These are phyloP conservation scores for Fissipunctia ypsillon DNA, from an alignment of 2,888 invertebrate species.

Conservation along the genomic window DNA sequence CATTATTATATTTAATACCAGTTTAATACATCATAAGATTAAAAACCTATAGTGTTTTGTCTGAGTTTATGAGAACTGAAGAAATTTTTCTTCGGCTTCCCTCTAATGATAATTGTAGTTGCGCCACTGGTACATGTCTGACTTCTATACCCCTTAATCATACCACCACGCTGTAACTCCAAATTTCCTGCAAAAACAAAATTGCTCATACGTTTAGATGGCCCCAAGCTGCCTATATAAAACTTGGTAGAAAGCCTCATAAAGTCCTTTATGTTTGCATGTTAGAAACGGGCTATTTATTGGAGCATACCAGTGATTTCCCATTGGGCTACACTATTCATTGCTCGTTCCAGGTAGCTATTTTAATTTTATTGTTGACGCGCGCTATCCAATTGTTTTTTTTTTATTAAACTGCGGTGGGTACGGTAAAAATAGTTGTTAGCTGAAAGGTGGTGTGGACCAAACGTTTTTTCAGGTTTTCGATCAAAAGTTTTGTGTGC, in stretches of 20 bases:
- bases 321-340: slow-evolving; percentile 63
- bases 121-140: no score
- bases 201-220: slow-evolving; percentile 11
- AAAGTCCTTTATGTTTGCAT: slow-evolving; percentile 64
- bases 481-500: not conserved
- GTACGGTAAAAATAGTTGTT: slow-evolving; percentile 17
- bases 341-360: slow-evolving; percentile 57
- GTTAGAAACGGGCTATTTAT: slow-evolving; percentile 61
- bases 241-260: slow-evolving; percentile 44
- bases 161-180: not conserved
- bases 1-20: no score
- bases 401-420: slow-evolving; percentile 60
- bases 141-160: not conserved
- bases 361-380: slow-evolving; percentile 66
- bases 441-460: slow-evolving; percentile 6
- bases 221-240: slow-evolving; percentile 25
- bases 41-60: no score
- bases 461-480: slow-evolving; percentile 24
- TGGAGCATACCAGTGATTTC: slow-evolving; percentile 61
- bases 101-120: no score
- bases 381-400: slow-evolving; percentile 51
- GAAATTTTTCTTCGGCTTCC: no score
- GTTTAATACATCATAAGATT: no score
- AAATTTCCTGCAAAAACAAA: slow-evolving; percentile 3
- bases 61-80: no score